Conservation (phyloP, 2,888 invertebrate species). For the Mechanitis messenoides region DNA sequence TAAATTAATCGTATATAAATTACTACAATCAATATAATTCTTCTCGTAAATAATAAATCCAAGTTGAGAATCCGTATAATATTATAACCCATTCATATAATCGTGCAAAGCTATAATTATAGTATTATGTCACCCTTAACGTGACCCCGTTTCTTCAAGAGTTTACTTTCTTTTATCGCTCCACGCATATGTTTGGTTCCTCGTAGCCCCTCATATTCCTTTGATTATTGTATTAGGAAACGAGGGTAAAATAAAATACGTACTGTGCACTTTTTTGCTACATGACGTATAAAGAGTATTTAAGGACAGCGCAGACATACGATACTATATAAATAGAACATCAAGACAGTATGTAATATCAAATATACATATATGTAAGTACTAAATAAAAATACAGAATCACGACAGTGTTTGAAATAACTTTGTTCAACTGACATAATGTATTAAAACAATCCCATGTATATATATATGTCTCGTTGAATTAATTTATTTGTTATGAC, state of each 20-base stretch:
- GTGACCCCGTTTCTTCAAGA: constrained; percentile 46
- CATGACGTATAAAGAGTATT: constrained; percentile 40
- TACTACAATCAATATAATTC: too few species aligned
- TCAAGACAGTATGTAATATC: neutral
- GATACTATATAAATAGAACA: constrained; percentile 3
- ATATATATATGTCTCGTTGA: too few species aligned
- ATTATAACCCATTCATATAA: constrained; percentile 1
- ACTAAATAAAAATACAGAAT: too few species aligned
- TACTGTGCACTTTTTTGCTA: constrained; percentile 66
- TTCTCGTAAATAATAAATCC: too few species aligned
- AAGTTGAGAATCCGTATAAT: too few species aligned
- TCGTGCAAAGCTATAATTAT: constrained; percentile 14
- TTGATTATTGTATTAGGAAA: constrained; percentile 73
- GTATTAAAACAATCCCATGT: too few species aligned
- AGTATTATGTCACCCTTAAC: constrained; percentile 40
- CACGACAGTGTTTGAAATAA: too few species aligned
- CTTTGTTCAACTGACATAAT: too few species aligned
- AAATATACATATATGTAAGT: too few species aligned
- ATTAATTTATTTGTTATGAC: too few species aligned
- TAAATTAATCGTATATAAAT: too few species aligned
- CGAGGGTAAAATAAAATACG: constrained; percentile 58
- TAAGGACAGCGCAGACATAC: constrained; percentile 12
- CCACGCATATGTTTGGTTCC: constrained; percentile 68
- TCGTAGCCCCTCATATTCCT: constrained; percentile 63
- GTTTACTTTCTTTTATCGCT: constrained; percentile 60